A percentile compares a stretch with the other conserved stretches of the same genome.
These are phyloP conservation scores for Pristionchus mayeri DNA, from an alignment of 2,888 invertebrate genomes.

Conservation along the genomic window DNA sequence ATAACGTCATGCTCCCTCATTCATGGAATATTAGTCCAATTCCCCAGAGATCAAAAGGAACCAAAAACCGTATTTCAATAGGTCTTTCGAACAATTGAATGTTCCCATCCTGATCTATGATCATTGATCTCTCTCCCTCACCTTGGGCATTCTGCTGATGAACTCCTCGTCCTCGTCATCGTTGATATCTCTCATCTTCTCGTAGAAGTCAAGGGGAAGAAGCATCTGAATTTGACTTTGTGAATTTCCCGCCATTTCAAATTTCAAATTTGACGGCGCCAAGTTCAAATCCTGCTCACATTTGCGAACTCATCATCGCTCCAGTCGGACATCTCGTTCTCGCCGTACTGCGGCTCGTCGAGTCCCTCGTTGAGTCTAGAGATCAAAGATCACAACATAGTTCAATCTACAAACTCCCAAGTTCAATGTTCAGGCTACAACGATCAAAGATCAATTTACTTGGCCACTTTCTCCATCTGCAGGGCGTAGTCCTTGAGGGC, in stretches of 20 bases:
- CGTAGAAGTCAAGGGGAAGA: constrained; percentile 66
- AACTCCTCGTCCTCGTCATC: constrained; percentile 64
- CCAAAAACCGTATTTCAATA: too few relatives aligned
- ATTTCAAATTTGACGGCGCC: too few relatives aligned
- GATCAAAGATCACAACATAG: neutral
- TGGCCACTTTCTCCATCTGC: constrained; percentile 10
- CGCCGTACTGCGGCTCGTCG: constrained; percentile 59
- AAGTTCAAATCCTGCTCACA: constrained; percentile 50
- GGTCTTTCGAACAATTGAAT: too few relatives aligned
- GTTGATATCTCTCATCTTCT: constrained; percentile 62
- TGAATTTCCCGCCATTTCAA: too few relatives aligned
- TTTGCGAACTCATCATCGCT: constrained; percentile 72
- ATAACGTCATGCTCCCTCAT: too few relatives aligned
- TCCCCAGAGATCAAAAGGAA: too few relatives aligned
- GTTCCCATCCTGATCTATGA: too few relatives aligned
- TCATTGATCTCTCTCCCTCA: neutral
- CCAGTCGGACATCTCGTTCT: constrained; percentile 72
- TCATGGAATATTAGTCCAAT: too few relatives aligned
- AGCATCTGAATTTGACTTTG: constrained; percentile 59
- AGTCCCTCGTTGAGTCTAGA: constrained; percentile 35
- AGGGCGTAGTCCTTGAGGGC: constrained; percentile 11
- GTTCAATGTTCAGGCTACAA: neutral
- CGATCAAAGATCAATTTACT: constrained; percentile 8
- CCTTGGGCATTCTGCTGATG: constrained; percentile 60
- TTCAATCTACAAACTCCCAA: too few relatives aligned